Evolutionary conservation across 2,888 invertebrate species (phyloP).

Genomic region (Pristionchus entomophagus): DNA sequence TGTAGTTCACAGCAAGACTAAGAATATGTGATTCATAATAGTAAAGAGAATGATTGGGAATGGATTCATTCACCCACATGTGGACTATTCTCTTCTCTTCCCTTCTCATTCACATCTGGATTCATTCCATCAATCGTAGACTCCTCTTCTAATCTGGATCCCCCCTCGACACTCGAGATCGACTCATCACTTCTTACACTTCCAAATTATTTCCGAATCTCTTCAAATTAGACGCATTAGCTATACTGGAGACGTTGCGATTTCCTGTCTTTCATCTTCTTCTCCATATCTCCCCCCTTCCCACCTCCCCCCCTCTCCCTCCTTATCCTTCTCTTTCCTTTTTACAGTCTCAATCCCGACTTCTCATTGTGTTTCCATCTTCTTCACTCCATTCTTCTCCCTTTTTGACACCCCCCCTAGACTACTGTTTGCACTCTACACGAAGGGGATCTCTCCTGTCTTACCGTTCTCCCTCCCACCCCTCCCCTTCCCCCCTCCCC

Average conservation of each 20-base stretch:
- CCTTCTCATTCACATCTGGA: not conserved
- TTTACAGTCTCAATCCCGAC: slow-evolving; percentile 10
- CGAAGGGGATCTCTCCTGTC: slow-evolving; percentile 10
- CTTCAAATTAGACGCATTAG: not conserved
- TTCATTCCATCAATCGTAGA: not conserved
- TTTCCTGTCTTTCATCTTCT: not conserved
- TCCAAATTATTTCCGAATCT: slow-evolving; percentile 1
- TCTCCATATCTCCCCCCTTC: not conserved
- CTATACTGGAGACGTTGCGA: not conserved
- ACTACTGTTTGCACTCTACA: slow-evolving; percentile 38
- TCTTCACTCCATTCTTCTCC: slow-evolving; percentile 1
- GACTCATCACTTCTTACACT: not conserved
- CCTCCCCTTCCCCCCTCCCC: not conserved
- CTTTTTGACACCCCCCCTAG: slow-evolving; percentile 39
- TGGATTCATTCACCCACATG: not conserved
- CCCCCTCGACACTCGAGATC: not conserved
- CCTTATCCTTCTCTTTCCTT: not conserved
- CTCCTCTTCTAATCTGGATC: not conserved
- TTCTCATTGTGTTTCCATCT: slow-evolving; percentile 10
- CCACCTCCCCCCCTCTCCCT: not conserved
- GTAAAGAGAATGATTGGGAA: not conserved
- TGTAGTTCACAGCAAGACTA: no score
- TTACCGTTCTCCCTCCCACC: slow-evolving; percentile 13
- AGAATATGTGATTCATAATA: not conserved
- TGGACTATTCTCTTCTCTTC: not conserved